These are phyloP conservation scores for Malaclemys terrapin DNA, from an alignment of 2,113 vertebrate genomes.

Conservation along the genomic window DNA sequence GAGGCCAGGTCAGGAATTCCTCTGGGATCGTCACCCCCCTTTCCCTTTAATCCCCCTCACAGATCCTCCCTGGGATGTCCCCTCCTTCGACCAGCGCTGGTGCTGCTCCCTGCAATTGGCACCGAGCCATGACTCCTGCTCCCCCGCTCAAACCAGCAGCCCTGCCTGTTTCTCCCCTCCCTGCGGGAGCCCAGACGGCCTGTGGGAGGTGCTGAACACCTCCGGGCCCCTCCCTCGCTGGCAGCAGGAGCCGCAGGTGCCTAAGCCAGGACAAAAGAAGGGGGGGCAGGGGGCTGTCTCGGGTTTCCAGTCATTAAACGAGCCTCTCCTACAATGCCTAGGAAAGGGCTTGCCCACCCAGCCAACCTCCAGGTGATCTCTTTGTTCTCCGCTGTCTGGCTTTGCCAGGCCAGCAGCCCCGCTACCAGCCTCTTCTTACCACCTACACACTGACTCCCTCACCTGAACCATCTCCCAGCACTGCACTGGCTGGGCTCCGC, in stretches of 20 bases:
- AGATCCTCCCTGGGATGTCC: neutral
- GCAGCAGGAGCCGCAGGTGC: neutral
- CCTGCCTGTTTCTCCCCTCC: neutral
- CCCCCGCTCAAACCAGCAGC: too few relatives aligned
- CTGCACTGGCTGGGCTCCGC: too few relatives aligned
- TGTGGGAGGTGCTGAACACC: neutral
- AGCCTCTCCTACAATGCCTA: neutral
- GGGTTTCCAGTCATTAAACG: neutral
- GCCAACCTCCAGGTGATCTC: conserved; percentile 24
- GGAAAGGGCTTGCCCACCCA: neutral
- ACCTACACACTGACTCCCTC: too few relatives aligned
- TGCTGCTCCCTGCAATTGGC: too few relatives aligned
- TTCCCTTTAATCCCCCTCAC: too few relatives aligned
- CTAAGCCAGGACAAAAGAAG: too few relatives aligned
- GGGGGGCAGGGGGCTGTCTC: neutral
- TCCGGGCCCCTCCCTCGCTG: neutral
- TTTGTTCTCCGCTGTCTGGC: neutral
- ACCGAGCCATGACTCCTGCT: too few relatives aligned
- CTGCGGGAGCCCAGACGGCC: neutral
- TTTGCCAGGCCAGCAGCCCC: too few relatives aligned
- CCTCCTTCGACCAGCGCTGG: neutral
- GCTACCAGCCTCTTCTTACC: too few relatives aligned
- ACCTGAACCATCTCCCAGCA: too few relatives aligned
- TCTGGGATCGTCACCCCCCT: too few relatives aligned
- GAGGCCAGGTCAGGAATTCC: too few relatives aligned